Evolutionary conservation across 2,113 vertebrate genomes (phyloP).

Genomic region (Dicentrarchus labrax): DNA sequence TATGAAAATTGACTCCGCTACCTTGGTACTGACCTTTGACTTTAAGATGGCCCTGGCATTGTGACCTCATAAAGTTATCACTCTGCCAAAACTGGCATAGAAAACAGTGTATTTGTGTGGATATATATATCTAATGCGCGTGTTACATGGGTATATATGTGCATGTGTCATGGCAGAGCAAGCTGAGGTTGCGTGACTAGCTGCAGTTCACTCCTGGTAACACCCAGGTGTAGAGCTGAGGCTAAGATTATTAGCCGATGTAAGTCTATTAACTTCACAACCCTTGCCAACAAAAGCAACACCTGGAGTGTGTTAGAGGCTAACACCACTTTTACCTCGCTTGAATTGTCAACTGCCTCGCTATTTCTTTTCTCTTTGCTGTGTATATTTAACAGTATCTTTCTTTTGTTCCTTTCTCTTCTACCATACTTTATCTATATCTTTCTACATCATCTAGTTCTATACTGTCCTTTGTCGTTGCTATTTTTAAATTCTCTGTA

Average conservation of each 20-base stretch:
- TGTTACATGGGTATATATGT: not conserved
- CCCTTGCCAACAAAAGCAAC: conserved; percentile 37
- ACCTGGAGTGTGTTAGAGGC: not conserved
- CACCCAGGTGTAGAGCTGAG: conserved; percentile 29
- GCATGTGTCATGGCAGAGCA: not conserved
- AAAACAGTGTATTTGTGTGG: not conserved
- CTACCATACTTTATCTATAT: not conserved
- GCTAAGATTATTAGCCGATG: conserved; percentile 43
- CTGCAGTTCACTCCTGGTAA: conserved; percentile 7
- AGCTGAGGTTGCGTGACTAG: conserved; percentile 48
- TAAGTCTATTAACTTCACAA: conserved; percentile 67
- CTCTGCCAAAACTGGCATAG: not conserved
- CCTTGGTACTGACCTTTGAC: conserved; percentile 1
- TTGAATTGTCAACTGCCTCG: not conserved
- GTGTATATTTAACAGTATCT: too few species aligned
- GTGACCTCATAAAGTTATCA: not conserved
- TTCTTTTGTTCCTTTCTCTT: not conserved
- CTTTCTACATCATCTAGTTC: not conserved
- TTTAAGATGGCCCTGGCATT: not conserved
- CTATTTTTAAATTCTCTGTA: not conserved
- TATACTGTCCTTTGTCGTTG: not conserved
- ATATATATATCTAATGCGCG: not conserved
- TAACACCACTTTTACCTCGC: conserved; percentile 20
- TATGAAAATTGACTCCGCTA: not conserved
- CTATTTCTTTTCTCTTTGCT: not conserved